Conservation (phyloP, 2,797 vertebrate genomes). For the Acipenser ruthenus region DNA sequence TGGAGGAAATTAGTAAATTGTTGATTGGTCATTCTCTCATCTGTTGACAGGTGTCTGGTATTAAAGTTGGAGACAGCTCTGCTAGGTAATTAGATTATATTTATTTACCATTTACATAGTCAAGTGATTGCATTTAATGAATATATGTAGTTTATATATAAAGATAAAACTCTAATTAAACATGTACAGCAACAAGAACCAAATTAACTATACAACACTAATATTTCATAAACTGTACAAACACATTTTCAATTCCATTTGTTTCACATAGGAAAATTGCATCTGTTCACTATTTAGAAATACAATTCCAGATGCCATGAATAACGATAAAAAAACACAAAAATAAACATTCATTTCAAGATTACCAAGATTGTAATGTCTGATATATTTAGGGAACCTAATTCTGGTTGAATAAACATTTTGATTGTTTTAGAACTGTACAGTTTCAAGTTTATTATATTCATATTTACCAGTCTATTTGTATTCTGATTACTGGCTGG, state of each 20-base stretch:
- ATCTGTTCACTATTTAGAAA: constrained; percentile 47
- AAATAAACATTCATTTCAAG: neutral
- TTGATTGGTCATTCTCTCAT: neutral
- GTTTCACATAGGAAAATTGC: constrained; percentile 61
- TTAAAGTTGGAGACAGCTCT: constrained; percentile 16
- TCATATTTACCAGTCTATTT: no score
- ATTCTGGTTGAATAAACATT: no score
- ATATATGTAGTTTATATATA: constrained; percentile 67
- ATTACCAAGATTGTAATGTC: no score
- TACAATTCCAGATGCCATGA: constrained; percentile 35
- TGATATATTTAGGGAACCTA: no score
- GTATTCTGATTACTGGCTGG: no score
- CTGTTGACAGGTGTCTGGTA: constrained; percentile 1
- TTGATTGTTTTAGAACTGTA: no score
- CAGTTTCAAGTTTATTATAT: no score
- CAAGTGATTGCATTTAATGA: constrained; percentile 58
- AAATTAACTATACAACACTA: constrained; percentile 73
- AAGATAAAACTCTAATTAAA: constrained; percentile 83
- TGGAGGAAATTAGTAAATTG: neutral
- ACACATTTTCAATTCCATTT: constrained; percentile 55
- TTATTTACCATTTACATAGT: constrained; percentile 60
- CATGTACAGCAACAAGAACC: constrained; percentile 76
- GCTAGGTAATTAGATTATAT: constrained; percentile 46
- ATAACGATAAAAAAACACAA: constrained; percentile 12
- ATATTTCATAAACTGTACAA: constrained; percentile 69